These are phyloP conservation scores for Drosophila cyrtoloma DNA, from an alignment of 2,888 invertebrate species.

Conservation along the genomic window DNA sequence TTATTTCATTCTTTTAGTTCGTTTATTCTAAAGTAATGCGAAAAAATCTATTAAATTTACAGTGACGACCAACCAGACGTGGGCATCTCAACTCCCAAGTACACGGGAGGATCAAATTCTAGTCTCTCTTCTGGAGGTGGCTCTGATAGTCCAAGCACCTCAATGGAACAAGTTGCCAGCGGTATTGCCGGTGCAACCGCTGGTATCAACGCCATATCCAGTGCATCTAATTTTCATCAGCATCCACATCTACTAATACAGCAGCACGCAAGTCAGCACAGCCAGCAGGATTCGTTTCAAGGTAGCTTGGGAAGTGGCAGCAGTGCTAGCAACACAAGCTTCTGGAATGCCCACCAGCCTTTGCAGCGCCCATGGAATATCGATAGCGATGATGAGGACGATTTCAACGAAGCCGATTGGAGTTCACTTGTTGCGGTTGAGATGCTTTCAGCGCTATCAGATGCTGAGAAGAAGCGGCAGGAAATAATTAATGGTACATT, in stretches of 20 bases:
- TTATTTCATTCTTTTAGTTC: background rate
- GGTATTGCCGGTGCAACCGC: constrained; percentile 52
- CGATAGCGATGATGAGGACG: constrained; percentile 84
- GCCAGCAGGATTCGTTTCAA: constrained; percentile 82
- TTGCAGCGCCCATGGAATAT: constrained; percentile 81
- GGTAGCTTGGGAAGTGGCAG: constrained; percentile 69
- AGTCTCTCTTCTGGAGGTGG: constrained; percentile 85
- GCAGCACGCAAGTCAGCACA: constrained; percentile 75
- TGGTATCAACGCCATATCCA: constrained; percentile 43
- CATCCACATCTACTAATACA: constrained; percentile 67
- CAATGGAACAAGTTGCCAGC: constrained; percentile 88
- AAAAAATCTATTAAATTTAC: constrained; percentile 78
- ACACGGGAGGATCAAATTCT: constrained; percentile 89
- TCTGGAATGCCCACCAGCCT: constrained; percentile 70
- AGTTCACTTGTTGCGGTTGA: constrained; percentile 91
- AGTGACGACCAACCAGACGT: constrained; percentile 89
- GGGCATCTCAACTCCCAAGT: constrained; percentile 86
- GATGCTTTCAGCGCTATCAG: constrained; percentile 89
- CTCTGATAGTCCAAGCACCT: constrained; percentile 91
- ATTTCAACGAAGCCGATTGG: constrained; percentile 92
- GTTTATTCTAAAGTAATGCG: background rate
- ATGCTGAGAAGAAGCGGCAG: constrained; percentile 94
- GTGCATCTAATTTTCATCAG: constrained; percentile 41
- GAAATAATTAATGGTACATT: constrained; percentile 94
- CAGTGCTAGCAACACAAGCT: constrained; percentile 71